phyloP scores from a whole-genome alignment of 2,888 invertebrate species.

The Phaonia tiefii region DNA sequence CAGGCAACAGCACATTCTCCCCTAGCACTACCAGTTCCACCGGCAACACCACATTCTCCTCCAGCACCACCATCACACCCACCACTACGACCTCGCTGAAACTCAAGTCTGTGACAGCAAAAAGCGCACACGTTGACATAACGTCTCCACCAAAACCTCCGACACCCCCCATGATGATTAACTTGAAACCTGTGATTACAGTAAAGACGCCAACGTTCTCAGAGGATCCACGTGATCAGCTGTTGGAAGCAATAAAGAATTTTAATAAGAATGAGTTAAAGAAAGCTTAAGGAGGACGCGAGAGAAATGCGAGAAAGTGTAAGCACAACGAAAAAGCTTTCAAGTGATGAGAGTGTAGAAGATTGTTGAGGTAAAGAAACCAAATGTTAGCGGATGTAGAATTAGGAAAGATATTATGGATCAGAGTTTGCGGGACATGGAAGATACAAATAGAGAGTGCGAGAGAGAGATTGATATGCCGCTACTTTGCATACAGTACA shows the following conservation, averaged over 20 bases:
- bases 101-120: slow-evolving; percentile 44
- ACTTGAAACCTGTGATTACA: slow-evolving; percentile 66
- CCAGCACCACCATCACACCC: slow-evolving; percentile 39
- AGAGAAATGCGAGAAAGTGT: background rate
- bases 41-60: background rate
- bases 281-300: slow-evolving; percentile 68
- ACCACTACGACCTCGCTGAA: slow-evolving; percentile 54
- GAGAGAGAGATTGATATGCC: too few relatives aligned
- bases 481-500: too few relatives aligned
- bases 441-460: too few relatives aligned
- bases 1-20: too few relatives aligned
- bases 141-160: slow-evolving; percentile 71
- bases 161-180: slow-evolving; percentile 76
- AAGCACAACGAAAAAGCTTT: background rate
- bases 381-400: too few relatives aligned
- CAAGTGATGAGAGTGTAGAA: background rate
- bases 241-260: slow-evolving; percentile 87
- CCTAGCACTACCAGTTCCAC: slow-evolving; percentile 23
- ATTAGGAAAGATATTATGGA: too few relatives aligned
- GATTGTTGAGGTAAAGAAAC: too few relatives aligned
- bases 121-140: slow-evolving; percentile 60
- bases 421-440: too few relatives aligned
- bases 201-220: slow-evolving; percentile 69
- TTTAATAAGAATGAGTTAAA: slow-evolving; percentile 82
- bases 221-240: slow-evolving; percentile 84